Evolutionary conservation across 2,888 invertebrate species (phyloP).

Genomic region (Apamea epomidion): DNA sequence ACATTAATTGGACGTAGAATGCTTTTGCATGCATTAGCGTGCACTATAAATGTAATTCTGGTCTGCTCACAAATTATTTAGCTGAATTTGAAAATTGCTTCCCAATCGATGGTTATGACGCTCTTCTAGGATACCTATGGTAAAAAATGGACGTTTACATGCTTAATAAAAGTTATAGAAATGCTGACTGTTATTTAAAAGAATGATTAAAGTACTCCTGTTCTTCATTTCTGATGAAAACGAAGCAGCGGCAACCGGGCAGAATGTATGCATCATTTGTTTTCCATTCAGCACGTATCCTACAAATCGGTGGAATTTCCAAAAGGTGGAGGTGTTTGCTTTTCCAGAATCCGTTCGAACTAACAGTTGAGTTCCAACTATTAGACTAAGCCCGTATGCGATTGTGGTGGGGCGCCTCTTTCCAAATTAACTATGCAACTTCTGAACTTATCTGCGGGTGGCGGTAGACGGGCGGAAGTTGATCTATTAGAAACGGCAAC

Average conservation of each 20-base stretch:
- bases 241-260: background rate
- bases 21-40: background rate
- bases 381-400: background rate
- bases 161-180: background rate
- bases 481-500: background rate
- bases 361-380: background rate
- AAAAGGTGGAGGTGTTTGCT: background rate
- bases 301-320: background rate
- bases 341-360: background rate
- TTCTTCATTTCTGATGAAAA: background rate
- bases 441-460: constrained; percentile 6
- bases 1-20: too few species aligned
- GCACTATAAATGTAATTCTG: background rate
- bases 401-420: background rate
- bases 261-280: background rate
- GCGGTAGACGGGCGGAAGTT: background rate
- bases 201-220: background rate
- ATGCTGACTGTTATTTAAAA: background rate
- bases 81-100: background rate
- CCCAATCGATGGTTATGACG: background rate
- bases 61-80: background rate
- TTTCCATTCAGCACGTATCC: constrained; percentile 1
- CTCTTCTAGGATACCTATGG: background rate
- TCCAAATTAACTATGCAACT: background rate
- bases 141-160: background rate